Conservation (phyloP, 1,140 invertebrate species). For the Chelonus insularis region DNA sequence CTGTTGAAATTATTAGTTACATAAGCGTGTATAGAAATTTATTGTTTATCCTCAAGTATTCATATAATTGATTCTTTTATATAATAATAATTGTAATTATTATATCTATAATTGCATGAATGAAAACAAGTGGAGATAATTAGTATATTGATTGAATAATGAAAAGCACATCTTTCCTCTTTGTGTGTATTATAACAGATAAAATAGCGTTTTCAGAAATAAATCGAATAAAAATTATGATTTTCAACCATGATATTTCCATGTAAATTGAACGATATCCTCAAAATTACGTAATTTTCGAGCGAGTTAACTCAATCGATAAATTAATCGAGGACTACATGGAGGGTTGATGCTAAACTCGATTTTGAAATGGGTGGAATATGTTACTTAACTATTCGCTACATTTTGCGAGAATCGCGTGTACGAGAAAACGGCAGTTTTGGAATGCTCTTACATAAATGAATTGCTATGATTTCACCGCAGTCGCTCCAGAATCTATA, state of each 20-base stretch:
- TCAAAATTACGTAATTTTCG: constrained; percentile 19
- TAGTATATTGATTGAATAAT: too few species aligned
- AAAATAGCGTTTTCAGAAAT: background rate
- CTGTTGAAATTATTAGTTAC: too few species aligned
- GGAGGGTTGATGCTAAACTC: constrained; percentile 10
- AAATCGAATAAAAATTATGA: background rate
- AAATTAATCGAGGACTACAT: constrained; percentile 11
- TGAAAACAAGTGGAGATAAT: too few species aligned
- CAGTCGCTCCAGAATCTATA: background rate
- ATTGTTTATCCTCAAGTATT: too few species aligned
- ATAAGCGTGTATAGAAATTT: too few species aligned
- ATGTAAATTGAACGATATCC: constrained; percentile 15
- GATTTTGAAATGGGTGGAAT: background rate
- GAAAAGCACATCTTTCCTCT: too few species aligned
- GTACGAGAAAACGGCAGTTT: background rate
- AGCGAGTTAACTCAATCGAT: constrained; percentile 19
- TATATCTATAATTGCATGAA: too few species aligned
- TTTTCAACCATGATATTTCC: background rate
- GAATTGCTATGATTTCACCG: background rate
- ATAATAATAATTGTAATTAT: too few species aligned
- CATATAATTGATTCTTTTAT: too few species aligned
- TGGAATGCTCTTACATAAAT: background rate
- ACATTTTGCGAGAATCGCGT: constrained; percentile 13
- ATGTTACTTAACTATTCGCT: constrained; percentile 20
- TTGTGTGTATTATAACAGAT: too few species aligned